These are phyloP conservation scores for Okapia johnstoni DNA, from an alignment of 2,113 vertebrate species.

Conservation along the genomic window DNA sequence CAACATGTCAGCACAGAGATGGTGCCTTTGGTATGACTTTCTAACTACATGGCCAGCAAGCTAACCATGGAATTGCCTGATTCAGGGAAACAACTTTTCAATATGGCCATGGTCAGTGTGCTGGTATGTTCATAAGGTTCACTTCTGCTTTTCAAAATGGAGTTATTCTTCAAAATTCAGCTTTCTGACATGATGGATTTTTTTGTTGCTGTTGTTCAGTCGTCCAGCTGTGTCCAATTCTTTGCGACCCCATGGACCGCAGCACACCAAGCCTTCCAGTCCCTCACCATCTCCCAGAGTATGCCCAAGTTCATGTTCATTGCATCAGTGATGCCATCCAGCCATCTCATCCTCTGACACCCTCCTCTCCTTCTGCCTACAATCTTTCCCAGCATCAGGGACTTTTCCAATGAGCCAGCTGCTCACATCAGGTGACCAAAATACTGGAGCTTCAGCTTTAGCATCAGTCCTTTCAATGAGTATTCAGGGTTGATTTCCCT, in stretches of 20 bases:
- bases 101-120: not conserved
- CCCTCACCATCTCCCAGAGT: not conserved
- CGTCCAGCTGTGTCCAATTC: not conserved
- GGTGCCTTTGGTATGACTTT: not conserved
- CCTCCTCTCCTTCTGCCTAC: not conserved
- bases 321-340: not conserved
- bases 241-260: not conserved
- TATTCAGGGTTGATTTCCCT: not conserved
- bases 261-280: not conserved
- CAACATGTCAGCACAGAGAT: not conserved
- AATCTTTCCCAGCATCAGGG: not conserved
- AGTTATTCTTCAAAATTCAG: constrained; percentile 30
- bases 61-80: not conserved
- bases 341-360: not conserved
- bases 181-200: not conserved
- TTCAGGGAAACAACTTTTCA: not conserved
- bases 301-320: not conserved
- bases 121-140: not conserved
- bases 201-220: not conserved
- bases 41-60: not conserved
- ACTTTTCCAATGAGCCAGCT: not conserved
- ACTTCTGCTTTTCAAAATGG: not conserved
- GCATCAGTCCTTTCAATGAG: not conserved
- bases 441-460: not conserved
- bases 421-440: not conserved